These are phyloP conservation scores for Chitala chitala DNA, from an alignment of 2,113 vertebrate species.

Conservation along the genomic window DNA sequence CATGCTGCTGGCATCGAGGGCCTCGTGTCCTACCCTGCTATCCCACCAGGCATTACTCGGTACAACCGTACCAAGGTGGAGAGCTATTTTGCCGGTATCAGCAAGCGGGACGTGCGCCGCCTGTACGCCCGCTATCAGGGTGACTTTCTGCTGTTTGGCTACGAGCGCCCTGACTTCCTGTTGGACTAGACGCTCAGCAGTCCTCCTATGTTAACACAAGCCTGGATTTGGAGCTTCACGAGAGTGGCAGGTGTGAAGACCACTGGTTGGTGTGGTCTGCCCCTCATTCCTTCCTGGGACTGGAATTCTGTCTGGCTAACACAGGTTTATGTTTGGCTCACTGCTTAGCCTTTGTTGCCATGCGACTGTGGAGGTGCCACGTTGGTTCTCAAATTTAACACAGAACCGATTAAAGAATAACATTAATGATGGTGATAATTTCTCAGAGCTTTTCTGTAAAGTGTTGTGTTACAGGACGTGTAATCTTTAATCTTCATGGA, in stretches of 20 bases:
- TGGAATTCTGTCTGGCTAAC: neutral
- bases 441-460: slow-evolving; percentile 1
- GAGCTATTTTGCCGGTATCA: slow-evolving; percentile 81
- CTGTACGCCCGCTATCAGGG: slow-evolving; percentile 82
- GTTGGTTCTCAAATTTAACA: neutral
- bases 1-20: slow-evolving; percentile 76
- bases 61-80: slow-evolving; percentile 94
- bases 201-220: neutral
- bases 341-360: neutral
- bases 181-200: slow-evolving; percentile 60
- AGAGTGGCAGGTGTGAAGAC: too few species aligned
- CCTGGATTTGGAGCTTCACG: neutral
- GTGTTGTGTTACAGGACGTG: neutral
- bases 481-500: too few species aligned
- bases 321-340: neutral
- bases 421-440: slow-evolving; percentile 1
- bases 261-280: neutral
- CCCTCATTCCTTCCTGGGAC: too few species aligned
- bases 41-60: slow-evolving; percentile 84
- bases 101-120: slow-evolving; percentile 79
- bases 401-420: neutral
- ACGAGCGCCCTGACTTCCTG: slow-evolving; percentile 82
- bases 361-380: neutral
- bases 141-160: slow-evolving; percentile 91
- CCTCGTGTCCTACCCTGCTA: slow-evolving; percentile 83